Evolutionary conservation across 2,888 invertebrate species (phyloP), one percentile per base, ranked within the genome.

Genomic region (Oxyteleia sp.): DNA sequence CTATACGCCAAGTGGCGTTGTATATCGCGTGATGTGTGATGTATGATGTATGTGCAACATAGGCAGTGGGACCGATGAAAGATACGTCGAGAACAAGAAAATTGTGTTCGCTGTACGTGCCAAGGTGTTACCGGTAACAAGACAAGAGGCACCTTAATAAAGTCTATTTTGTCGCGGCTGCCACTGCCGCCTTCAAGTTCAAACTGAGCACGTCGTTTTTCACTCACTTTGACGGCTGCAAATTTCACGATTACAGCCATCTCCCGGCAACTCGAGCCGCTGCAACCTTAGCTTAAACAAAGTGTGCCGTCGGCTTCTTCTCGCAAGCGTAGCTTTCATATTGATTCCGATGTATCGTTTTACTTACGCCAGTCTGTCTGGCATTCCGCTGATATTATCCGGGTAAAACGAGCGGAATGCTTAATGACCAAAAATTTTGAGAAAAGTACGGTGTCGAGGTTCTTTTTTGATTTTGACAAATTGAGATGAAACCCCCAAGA

Each of bases 21-120:
- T 66, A 64, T 72, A 74, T 68, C 55, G 66, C 41, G 53, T 75
- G 71, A 66, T 71, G 61, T 43, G 66, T 84, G 83, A 76, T 75
- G 72, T 83, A 71, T 76, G 82, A 82, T 82, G 82, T 82, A 82
- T 84, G 79, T 80, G 71, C 61, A 57, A 68, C 64, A 59, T 51
- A 72, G 59, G 64, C 75, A 53, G 15, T 59, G 79, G 63, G 61
- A 61, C 74, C 80, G 80, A 84, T 84, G 75, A 18, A 51, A 80
- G 84, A 83, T 79, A 83, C 13, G 53, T 47, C 51, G 26, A 18
- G 29, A 47, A 82, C 69, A 38, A 68, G 53, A 80, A 80, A 80
- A 80, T 80, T 74, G 66, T 72, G 53, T 35, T 45, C 41, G 68
- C 43, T 10, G 43, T 72, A 72, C 72, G 80, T 80, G 74, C 59